Conservation (phyloP, 2,888 invertebrate genomes). For the Tenthredo scrophulariae region DNA sequence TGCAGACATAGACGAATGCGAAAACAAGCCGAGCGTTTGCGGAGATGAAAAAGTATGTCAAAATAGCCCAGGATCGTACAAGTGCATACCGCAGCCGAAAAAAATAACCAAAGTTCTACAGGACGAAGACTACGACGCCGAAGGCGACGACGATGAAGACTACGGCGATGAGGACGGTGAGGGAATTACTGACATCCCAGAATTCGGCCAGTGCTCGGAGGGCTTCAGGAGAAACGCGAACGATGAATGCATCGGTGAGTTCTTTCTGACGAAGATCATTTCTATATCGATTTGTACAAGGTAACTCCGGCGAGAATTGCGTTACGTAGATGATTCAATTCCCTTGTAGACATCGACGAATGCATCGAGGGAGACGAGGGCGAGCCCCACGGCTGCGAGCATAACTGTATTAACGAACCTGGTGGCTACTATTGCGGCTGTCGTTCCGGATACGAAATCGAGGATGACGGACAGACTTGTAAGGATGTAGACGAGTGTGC, state of each 20-base stretch:
- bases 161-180: slow-evolving; percentile 61
- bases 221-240: slow-evolving; percentile 78
- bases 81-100: slow-evolving; percentile 65
- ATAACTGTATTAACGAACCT: slow-evolving; percentile 78
- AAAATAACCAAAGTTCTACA: slow-evolving; percentile 69
- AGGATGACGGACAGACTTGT: slow-evolving; percentile 70
- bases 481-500: slow-evolving; percentile 74
- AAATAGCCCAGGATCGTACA: slow-evolving; percentile 80
- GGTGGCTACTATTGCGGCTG: slow-evolving; percentile 77
- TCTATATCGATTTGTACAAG: not conserved
- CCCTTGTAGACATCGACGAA: slow-evolving; percentile 80
- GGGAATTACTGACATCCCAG: slow-evolving; percentile 68
- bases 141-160: slow-evolving; percentile 66
- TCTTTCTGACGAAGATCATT: not conserved
- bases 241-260: slow-evolving; percentile 77
- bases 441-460: slow-evolving; percentile 73
- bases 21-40: slow-evolving; percentile 65
- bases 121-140: slow-evolving; percentile 70
- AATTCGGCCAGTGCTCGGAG: slow-evolving; percentile 70
- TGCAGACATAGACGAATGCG: slow-evolving; percentile 84
- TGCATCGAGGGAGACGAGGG: slow-evolving; percentile 78
- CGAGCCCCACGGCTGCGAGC: slow-evolving; percentile 80
- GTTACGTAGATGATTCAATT: not conserved
- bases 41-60: slow-evolving; percentile 73
- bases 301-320: not conserved